A percentile compares a stretch with the other conserved stretches of the same genome.
phyloP scores from a whole-genome alignment of 2,113 vertebrate genomes.

The Coptodon rendalli region DNA sequence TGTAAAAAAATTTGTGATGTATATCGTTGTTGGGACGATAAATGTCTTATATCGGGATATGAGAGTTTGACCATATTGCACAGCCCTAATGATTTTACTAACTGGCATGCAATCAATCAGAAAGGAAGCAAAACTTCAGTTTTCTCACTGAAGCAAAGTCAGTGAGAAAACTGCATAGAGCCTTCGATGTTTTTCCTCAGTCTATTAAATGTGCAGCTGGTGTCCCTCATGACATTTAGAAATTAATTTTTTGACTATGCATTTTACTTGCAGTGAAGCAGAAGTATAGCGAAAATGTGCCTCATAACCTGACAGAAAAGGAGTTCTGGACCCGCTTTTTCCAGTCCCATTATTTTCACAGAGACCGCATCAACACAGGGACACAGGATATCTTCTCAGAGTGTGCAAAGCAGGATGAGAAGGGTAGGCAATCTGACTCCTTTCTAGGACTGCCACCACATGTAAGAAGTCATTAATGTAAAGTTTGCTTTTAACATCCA shows the following conservation, averaged over 20 bases:
- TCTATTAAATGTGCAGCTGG: neutral
- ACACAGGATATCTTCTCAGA: constrained; percentile 96
- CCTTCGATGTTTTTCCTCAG: neutral
- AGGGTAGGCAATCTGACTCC: constrained; percentile 70
- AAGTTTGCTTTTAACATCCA: neutral
- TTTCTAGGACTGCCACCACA: neutral
- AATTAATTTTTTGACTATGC: neutral
- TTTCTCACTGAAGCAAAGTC: neutral
- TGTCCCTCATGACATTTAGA: neutral
- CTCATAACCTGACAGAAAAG: constrained; percentile 93
- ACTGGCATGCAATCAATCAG: neutral
- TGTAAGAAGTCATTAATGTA: neutral
- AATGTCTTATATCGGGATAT: neutral
- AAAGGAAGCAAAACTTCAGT: neutral
- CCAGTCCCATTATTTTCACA: constrained; percentile 98
- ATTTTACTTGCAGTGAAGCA: constrained; percentile 85
- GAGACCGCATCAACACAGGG: constrained; percentile 92
- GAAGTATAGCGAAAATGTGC: constrained; percentile 97
- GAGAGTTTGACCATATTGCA: neutral
- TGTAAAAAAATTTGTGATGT: neutral
- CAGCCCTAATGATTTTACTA: neutral
- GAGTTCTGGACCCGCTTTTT: constrained; percentile 99
- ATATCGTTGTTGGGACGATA: neutral
- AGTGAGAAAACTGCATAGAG: neutral
- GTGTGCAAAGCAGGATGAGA: constrained; percentile 97